Conservation (phyloP, 2,113 vertebrate species). For the Azemiops feae region DNA sequence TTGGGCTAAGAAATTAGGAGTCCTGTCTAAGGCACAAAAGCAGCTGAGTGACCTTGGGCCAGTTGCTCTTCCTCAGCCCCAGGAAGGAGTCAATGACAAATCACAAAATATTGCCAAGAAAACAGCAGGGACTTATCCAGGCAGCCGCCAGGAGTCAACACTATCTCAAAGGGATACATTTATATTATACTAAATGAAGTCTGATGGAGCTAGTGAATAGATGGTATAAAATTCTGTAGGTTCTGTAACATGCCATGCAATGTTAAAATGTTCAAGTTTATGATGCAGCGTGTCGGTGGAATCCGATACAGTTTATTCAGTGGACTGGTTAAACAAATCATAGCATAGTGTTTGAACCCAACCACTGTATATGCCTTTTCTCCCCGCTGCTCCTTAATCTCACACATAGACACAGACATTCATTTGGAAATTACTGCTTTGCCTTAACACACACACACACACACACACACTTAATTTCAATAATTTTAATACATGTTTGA, state of each 20-base stretch:
- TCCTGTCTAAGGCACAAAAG: background rate
- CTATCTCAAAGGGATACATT: background rate
- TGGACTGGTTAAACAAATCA: background rate
- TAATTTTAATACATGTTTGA: background rate
- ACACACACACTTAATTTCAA: background rate
- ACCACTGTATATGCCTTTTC: background rate
- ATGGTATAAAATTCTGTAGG: background rate
- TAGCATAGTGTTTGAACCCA: background rate
- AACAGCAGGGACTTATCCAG: background rate
- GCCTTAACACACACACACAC: background rate
- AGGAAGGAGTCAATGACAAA: background rate
- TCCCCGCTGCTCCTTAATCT: background rate
- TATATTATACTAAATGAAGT: background rate
- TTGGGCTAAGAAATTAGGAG: background rate
- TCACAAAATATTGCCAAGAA: background rate
- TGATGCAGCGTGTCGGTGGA: background rate
- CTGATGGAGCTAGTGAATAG: background rate
- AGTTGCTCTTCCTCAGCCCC: background rate
- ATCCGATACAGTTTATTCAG: background rate
- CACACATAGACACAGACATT: background rate
- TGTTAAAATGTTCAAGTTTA: background rate
- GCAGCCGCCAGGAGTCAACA: background rate
- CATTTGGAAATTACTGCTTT: background rate
- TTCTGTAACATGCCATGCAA: background rate
- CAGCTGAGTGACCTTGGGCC: background rate